Evolutionary conservation across 2,888 invertebrate genomes (phyloP).

Genomic region (Marronus borbonicus): DNA sequence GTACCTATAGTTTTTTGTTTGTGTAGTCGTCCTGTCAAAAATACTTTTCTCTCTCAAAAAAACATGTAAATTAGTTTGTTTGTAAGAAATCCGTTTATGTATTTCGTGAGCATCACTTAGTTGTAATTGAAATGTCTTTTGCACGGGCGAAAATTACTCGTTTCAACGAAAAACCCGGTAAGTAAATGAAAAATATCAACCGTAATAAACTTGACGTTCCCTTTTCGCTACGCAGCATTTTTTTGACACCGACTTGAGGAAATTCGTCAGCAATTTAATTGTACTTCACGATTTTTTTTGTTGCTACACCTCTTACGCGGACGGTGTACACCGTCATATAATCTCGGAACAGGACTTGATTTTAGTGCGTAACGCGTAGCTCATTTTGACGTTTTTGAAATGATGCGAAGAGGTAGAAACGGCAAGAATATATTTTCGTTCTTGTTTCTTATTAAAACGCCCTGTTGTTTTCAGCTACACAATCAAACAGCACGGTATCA

Average conservation of each 20-base stretch:
- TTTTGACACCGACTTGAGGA: neutral
- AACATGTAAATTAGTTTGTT: slow-evolving; percentile 59
- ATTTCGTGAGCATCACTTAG: slow-evolving; percentile 53
- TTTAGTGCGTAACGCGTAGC: too few relatives aligned
- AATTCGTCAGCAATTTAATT: neutral
- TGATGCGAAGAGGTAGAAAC: too few relatives aligned
- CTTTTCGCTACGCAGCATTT: neutral
- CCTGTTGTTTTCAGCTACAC: slow-evolving; percentile 35
- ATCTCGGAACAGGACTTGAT: too few relatives aligned
- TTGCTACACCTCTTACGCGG: too few relatives aligned
- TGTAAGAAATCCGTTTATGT: slow-evolving; percentile 55
- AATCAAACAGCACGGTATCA: slow-evolving; percentile 14
- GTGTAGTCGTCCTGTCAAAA: slow-evolving; percentile 53
- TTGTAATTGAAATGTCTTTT: slow-evolving; percentile 56
- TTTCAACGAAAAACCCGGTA: slow-evolving; percentile 54
- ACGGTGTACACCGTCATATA: too few relatives aligned
- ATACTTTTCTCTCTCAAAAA: slow-evolving; percentile 55
- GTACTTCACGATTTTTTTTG: neutral
- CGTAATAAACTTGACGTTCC: slow-evolving; percentile 1
- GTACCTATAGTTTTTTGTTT: slow-evolving; percentile 55
- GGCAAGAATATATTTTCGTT: too few relatives aligned
- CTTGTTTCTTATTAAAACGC: too few relatives aligned
- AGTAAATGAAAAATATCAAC: slow-evolving; percentile 39
- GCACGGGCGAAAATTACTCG: slow-evolving; percentile 55
- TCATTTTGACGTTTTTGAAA: too few relatives aligned